These are phyloP conservation scores for Candidula unifasciata DNA, from an alignment of 2,888 invertebrate species.

Conservation along the genomic window DNA sequence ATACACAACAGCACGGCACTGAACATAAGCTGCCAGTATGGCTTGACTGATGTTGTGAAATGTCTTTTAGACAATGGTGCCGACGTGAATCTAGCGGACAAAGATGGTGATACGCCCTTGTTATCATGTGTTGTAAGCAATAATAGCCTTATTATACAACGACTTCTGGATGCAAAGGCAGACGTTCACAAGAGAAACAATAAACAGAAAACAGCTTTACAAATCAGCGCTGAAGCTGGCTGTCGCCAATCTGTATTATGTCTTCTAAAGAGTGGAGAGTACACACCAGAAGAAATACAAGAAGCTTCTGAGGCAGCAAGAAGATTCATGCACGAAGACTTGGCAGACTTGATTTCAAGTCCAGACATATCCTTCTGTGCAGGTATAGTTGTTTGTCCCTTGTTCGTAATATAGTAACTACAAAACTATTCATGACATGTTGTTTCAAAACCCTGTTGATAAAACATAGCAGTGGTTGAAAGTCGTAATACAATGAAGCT, in stretches of 20 bases:
- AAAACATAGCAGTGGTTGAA: not conserved
- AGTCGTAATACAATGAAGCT: too few species aligned
- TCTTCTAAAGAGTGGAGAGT: not conserved
- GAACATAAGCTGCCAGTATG: constrained; percentile 29
- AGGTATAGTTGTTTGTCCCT: not conserved
- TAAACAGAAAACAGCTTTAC: constrained; percentile 12
- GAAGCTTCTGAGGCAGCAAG: constrained; percentile 19
- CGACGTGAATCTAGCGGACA: constrained; percentile 31
- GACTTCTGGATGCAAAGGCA: constrained; percentile 21
- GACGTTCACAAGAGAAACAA: constrained; percentile 14
- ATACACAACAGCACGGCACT: constrained; percentile 26
- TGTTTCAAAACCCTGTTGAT: not conserved
- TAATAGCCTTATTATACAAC: not conserved
- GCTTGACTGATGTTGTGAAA: constrained; percentile 7
- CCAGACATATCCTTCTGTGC: not conserved
- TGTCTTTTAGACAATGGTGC: constrained; percentile 6
- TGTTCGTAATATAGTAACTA: not conserved
- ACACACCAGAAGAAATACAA: constrained; percentile 8
- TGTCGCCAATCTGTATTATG: not conserved
- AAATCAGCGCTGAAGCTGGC: constrained; percentile 18
- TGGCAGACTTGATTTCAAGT: not conserved
- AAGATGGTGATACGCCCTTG: constrained; percentile 32
- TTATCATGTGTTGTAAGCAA: constrained; percentile 28
- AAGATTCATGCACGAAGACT: not conserved
- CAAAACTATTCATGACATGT: not conserved